Percentiles rank a stretch among this genome's conserved stretches.
These are phyloP conservation scores for Morone chrysops DNA, from an alignment of 2,113 vertebrate genomes.

Conservation along the genomic window DNA sequence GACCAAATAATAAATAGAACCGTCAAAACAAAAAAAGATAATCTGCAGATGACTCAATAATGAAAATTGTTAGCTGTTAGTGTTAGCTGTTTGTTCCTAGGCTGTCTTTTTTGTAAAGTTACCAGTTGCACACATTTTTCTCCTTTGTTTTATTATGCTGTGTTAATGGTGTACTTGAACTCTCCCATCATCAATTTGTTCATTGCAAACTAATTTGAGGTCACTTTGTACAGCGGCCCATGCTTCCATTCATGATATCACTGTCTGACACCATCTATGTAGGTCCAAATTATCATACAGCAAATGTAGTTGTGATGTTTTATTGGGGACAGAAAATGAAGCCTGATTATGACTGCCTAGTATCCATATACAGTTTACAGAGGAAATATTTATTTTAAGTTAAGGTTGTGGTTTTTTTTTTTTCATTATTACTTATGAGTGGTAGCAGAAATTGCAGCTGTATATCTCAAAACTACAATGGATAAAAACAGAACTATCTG, in stretches of 20 bases:
- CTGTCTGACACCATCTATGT: neutral
- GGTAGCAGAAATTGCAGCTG: neutral
- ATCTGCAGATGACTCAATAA: too few species aligned
- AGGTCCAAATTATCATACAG: too few species aligned
- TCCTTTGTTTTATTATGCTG: too few species aligned
- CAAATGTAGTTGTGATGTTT: neutral
- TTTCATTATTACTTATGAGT: neutral
- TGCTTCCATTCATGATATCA: neutral
- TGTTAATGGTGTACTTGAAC: too few species aligned
- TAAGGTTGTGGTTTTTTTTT: neutral
- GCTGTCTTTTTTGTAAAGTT: too few species aligned
- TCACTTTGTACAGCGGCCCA: neutral
- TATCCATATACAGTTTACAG: neutral
- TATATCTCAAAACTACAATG: neutral
- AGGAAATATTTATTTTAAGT: neutral
- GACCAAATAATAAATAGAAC: too few species aligned
- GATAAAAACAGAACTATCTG: neutral
- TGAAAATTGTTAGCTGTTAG: too few species aligned
- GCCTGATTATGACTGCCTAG: neutral
- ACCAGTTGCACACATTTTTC: too few species aligned
- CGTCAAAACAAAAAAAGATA: too few species aligned
- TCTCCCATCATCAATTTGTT: neutral
- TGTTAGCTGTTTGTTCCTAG: too few species aligned
- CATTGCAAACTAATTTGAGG: neutral
- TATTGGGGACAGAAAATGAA: neutral